Evolutionary conservation across 2,113 vertebrate genomes (phyloP).

Genomic region (Athene noctua): DNA sequence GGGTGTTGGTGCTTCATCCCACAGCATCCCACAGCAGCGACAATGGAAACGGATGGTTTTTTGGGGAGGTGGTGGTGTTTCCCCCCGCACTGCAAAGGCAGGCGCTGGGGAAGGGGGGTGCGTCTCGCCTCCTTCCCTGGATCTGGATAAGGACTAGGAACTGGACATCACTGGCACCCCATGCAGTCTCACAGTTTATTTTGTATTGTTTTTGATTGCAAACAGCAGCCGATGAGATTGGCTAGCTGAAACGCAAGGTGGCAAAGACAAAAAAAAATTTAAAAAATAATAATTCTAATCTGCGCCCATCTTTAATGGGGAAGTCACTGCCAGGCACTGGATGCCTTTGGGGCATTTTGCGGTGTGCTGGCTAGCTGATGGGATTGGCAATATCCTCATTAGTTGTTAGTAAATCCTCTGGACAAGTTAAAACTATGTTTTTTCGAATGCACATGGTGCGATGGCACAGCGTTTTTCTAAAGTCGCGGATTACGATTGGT

Average conservation of each 20-base stretch:
- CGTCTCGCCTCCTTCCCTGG: neutral
- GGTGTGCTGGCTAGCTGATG: fast-evolving
- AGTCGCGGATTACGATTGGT: neutral
- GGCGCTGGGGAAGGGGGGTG: fast-evolving
- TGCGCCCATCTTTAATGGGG: neutral
- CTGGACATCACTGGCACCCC: neutral
- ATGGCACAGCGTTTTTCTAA: fast-evolving
- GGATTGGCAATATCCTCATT: neutral
- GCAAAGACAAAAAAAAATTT: neutral
- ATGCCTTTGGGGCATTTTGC: neutral
- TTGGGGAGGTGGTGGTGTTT: fast-evolving
- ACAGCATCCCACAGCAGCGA: neutral
- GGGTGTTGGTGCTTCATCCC: neutral
- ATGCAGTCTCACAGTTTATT: neutral
- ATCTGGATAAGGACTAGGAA: neutral
- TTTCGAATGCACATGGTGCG: neutral
- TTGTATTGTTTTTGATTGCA: neutral
- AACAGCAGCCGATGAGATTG: neutral
- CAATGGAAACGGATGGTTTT: neutral
- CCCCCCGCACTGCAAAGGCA: neutral
- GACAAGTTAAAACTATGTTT: neutral
- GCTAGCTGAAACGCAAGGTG: neutral
- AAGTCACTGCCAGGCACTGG: fast-evolving
- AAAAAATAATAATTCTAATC: neutral
- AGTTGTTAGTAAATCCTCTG: neutral